phyloP scores from a whole-genome alignment of 2,797 vertebrate species.

The Psittacula derbiana region DNA sequence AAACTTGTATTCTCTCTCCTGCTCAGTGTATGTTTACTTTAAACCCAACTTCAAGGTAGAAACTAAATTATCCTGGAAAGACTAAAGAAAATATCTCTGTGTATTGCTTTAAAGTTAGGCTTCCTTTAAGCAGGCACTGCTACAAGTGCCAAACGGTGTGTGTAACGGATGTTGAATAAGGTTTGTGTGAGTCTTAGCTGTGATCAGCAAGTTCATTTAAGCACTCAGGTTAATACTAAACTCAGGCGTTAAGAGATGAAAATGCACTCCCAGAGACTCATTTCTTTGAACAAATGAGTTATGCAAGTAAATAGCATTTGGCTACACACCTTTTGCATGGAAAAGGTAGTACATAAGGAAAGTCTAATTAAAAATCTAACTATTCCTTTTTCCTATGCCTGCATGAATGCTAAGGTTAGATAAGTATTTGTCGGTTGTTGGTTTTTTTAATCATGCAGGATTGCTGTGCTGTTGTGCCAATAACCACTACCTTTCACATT shows the following conservation, averaged over 20 bases:
- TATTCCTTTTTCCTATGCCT: slow-evolving; percentile 1
- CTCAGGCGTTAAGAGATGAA: slow-evolving; percentile 13
- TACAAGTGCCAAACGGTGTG: background rate
- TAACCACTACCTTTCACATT: background rate
- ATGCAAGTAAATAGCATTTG: slow-evolving; percentile 16
- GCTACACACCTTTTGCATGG: slow-evolving; percentile 8
- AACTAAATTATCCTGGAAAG: slow-evolving; percentile 21
- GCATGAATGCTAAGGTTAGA: background rate
- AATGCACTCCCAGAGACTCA: slow-evolving; percentile 38
- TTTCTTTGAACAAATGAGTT: slow-evolving; percentile 53
- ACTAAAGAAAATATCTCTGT: background rate
- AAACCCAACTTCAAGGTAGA: slow-evolving; percentile 48
- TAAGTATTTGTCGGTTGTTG: background rate
- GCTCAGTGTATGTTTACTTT: slow-evolving; percentile 8
- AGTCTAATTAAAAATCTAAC: slow-evolving; percentile 58
- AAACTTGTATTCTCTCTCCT: background rate
- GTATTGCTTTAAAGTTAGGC: background rate
- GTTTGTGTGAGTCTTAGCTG: background rate
- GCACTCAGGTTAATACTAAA: slow-evolving; percentile 32
- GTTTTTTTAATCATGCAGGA: background rate
- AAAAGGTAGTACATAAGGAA: slow-evolving; percentile 26
- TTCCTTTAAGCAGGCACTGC: slow-evolving; percentile 9
- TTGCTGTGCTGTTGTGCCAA: background rate
- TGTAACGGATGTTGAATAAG: slow-evolving; percentile 2
- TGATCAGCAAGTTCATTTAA: slow-evolving; percentile 31